These are phyloP conservation scores for Orthonychiurus folsomi DNA, from an alignment of 2,888 invertebrate species.

Conservation along the genomic window DNA sequence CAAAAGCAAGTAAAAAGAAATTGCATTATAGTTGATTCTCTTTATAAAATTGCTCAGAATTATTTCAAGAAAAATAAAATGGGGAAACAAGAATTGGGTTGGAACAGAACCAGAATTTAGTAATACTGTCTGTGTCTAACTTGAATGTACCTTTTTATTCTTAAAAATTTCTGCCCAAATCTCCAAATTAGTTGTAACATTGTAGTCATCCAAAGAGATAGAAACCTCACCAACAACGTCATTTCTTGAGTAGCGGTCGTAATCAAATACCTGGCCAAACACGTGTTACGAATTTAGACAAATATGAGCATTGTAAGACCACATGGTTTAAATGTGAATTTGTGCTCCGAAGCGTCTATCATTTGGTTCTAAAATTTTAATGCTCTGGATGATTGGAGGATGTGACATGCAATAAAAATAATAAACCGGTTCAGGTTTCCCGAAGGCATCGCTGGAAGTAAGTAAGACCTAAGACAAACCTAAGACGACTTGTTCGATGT, in stretches of 20 bases:
- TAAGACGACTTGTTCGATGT: background rate
- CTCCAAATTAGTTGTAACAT: conserved; percentile 65
- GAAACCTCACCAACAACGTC: conserved; percentile 78
- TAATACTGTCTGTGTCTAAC: no score
- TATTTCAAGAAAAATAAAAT: conserved; percentile 4
- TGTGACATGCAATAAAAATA: background rate
- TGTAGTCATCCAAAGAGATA: conserved; percentile 66
- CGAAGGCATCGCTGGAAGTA: background rate
- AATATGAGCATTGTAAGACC: no score
- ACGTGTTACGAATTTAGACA: no score
- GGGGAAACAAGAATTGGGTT: no score
- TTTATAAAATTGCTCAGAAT: conserved; percentile 5
- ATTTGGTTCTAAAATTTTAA: no score
- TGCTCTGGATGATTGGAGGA: no score
- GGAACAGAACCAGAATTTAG: no score
- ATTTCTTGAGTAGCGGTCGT: conserved; percentile 70
- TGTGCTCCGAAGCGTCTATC: no score
- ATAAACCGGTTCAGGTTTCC: no score
- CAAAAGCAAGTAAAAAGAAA: conserved; percentile 4
- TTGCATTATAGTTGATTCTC: background rate
- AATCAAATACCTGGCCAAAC: conserved; percentile 53
- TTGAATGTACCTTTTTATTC: conserved; percentile 54
- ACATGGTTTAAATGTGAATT: no score
- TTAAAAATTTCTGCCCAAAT: conserved; percentile 81
- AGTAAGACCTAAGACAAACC: background rate